These are phyloP conservation scores for Poecilia wingei DNA, from an alignment of 2,797 vertebrate genomes.

Conservation along the genomic window DNA sequence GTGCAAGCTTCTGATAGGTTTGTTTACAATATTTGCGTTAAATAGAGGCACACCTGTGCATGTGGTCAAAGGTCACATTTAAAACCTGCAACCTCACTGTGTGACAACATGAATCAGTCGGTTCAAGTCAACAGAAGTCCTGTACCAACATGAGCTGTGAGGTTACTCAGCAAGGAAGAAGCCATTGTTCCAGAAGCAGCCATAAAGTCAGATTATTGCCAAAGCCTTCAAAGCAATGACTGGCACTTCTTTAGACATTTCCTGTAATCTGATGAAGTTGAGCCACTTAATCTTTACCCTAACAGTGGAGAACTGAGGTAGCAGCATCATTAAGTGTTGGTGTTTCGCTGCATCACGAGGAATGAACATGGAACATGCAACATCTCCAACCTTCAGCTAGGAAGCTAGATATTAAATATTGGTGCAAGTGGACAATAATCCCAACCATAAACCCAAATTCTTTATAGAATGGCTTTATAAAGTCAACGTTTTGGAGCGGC, in stretches of 20 bases:
- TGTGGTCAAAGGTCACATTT: not conserved
- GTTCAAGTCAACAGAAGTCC: not conserved
- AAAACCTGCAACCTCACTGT: not conserved
- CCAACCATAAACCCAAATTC: not conserved
- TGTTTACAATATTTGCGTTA: not conserved
- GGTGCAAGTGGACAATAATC: not conserved
- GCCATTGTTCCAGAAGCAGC: not conserved
- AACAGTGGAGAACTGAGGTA: not conserved
- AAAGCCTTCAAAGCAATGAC: not conserved
- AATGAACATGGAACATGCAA: not conserved
- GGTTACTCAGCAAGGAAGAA: not conserved
- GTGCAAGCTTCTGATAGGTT: not conserved
- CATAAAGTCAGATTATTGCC: not conserved
- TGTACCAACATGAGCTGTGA: not conserved
- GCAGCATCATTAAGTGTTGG: not conserved
- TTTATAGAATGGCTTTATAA: not conserved
- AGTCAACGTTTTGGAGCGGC: not conserved
- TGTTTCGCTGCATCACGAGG: not conserved
- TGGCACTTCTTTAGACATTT: not conserved
- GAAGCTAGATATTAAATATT: not conserved
- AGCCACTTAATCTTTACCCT: not conserved
- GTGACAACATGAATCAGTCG: not conserved
- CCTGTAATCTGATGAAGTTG: not conserved
- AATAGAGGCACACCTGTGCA: not conserved
- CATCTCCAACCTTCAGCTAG: not conserved